Evolutionary conservation across 1,140 invertebrate species (phyloP).

Genomic region (Eciton burchellii): DNA sequence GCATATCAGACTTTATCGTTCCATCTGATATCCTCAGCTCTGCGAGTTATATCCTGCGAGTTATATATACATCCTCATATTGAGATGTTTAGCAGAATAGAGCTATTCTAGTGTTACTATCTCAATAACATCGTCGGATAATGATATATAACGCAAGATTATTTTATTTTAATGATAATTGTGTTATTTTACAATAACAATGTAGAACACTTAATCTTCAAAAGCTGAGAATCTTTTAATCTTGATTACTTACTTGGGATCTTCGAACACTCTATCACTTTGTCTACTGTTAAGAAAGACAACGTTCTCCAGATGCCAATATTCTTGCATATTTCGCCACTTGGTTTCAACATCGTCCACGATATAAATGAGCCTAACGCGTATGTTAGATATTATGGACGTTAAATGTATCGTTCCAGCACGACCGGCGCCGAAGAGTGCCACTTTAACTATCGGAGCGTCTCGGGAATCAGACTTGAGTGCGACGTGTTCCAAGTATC

Average conservation of each 20-base stretch:
- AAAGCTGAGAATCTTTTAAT: too few species aligned
- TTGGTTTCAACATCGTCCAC: slow-evolving; percentile 86
- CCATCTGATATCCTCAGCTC: too few species aligned
- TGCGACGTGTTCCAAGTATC: slow-evolving; percentile 71
- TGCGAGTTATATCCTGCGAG: too few species aligned
- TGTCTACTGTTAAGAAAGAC: slow-evolving; percentile 86
- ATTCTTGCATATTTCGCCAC: slow-evolving; percentile 83
- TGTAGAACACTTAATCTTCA: too few species aligned
- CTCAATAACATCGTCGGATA: too few species aligned
- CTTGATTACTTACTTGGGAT: slow-evolving; percentile 85
- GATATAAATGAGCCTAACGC: slow-evolving; percentile 87
- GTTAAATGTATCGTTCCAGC: slow-evolving; percentile 88
- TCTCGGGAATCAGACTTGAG: slow-evolving; percentile 54
- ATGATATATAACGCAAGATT: too few species aligned
- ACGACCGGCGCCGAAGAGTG: slow-evolving; percentile 88
- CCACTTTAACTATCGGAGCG: slow-evolving; percentile 76
- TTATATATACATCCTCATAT: too few species aligned
- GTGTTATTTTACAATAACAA: too few species aligned
- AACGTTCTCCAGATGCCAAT: slow-evolving; percentile 85
- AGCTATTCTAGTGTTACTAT: too few species aligned
- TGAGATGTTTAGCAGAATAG: too few species aligned
- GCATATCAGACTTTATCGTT: neutral
- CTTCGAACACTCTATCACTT: slow-evolving; percentile 85
- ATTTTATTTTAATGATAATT: too few species aligned
- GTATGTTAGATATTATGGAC: slow-evolving; percentile 86